Conservation (phyloP, 2,888 invertebrate species). For the Dynastes maya region DNA sequence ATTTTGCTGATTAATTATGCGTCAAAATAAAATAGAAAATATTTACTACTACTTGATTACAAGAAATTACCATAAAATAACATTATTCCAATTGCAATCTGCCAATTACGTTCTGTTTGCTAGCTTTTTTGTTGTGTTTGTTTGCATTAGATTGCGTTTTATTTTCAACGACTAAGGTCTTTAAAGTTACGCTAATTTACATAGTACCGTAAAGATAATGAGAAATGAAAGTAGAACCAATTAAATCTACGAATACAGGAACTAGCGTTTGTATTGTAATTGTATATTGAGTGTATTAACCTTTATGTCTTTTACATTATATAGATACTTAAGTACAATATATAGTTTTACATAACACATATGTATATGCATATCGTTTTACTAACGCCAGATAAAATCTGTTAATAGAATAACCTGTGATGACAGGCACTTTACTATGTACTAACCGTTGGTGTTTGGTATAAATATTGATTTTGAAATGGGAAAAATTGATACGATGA, state of each 20-base stretch:
- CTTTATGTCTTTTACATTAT: neutral
- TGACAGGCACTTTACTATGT: slow-evolving; percentile 4
- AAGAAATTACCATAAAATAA: too few relatives aligned
- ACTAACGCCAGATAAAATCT: slow-evolving; percentile 6
- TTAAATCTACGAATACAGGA: slow-evolving; percentile 1
- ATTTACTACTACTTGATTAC: too few relatives aligned
- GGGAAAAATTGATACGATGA: neutral
- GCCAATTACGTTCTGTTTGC: too few relatives aligned
- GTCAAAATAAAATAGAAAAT: too few relatives aligned
- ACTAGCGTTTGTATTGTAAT: neutral
- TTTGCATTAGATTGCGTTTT: too few relatives aligned
- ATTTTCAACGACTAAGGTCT: neutral
- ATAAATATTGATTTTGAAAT: neutral
- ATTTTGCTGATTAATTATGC: too few relatives aligned
- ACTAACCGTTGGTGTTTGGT: neutral
- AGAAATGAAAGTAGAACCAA: slow-evolving; percentile 22
- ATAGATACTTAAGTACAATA: neutral
- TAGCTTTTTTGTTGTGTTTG: too few relatives aligned
- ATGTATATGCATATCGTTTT: neutral
- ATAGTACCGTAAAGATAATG: slow-evolving; percentile 11
- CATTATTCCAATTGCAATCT: too few relatives aligned
- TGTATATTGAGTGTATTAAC: neutral
- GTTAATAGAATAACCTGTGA: slow-evolving; percentile 16
- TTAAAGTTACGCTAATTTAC: slow-evolving; percentile 11
- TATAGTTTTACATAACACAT: slow-evolving; percentile 17